A percentile compares a stretch with the other conserved stretches of the same genome.
Evolutionary conservation across 2,113 vertebrate species (phyloP).

Genomic region (Craseonycteris thonglongyai): DNA sequence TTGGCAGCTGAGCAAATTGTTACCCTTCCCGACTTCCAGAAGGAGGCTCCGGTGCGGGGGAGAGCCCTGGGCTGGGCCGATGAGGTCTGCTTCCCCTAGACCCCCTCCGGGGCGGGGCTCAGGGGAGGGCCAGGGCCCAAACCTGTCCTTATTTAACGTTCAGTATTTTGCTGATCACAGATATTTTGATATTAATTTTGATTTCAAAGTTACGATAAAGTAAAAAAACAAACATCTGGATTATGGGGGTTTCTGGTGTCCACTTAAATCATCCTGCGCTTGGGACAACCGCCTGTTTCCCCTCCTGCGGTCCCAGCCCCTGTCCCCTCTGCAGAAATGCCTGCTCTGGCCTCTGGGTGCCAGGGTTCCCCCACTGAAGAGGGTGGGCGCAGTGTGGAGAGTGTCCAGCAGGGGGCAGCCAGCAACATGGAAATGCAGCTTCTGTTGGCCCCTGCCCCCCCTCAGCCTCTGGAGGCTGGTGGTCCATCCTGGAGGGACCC

Average conservation of each 20-base stretch:
- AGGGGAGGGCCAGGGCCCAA: no score
- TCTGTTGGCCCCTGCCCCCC: background rate
- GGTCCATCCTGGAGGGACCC: background rate
- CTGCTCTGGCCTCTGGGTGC: background rate
- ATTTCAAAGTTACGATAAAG: background rate
- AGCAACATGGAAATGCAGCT: background rate
- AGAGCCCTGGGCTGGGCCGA: background rate
- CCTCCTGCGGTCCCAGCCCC: no score
- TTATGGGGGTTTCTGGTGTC: background rate
- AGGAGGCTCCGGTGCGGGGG: no score
- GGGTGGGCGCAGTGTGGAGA: accelerated
- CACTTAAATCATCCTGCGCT: background rate
- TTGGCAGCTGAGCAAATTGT: no score
- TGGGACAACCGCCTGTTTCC: accelerated
- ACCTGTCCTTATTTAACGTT: no score
- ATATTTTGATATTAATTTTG: background rate
- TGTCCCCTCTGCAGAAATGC: background rate
- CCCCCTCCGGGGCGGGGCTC: background rate
- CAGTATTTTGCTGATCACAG: background rate
- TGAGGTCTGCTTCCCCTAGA: no score
- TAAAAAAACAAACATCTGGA: background rate
- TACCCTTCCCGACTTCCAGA: no score
- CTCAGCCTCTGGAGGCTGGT: background rate
- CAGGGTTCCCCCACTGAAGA: background rate
- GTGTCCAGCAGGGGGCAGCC: conserved; percentile 32